phyloP scores from a whole-genome alignment of 30 jellyfish, hydroid and myxozoan genomes.

The Cassiopea xamachana region DNA sequence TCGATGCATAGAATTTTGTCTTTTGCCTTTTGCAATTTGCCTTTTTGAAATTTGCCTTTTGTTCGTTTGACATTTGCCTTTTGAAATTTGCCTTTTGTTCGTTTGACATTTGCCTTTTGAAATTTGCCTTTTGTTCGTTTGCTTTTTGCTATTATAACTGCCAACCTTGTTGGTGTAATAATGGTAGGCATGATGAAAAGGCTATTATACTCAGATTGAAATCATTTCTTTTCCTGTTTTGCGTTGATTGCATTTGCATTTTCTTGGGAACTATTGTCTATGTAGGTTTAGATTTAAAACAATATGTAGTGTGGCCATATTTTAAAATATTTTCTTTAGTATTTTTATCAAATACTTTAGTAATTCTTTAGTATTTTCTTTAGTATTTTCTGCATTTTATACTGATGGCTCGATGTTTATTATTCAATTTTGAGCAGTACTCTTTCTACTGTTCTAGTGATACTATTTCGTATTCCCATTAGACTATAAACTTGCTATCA shows the following conservation, averaged over 20 bases:
- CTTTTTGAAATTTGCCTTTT: too few species aligned
- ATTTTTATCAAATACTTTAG: too few species aligned
- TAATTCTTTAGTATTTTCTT: not conserved
- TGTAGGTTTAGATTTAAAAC: not conserved
- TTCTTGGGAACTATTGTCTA: not conserved
- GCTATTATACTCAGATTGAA: not conserved
- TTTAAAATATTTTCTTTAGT: not conserved
- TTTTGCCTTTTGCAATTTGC: too few species aligned
- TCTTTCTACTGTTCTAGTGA: not conserved
- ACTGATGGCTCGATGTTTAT: not conserved
- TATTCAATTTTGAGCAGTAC: not conserved
- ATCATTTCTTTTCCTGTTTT: not conserved
- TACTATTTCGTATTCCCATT: too few species aligned
- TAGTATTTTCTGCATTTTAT: not conserved
- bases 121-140: not conserved
- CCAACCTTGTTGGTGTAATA: slow-evolving; percentile 46
- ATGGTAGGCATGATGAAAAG: slow-evolving; percentile 29
- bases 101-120: too few species aligned
- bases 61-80: too few species aligned
- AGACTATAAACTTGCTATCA: not conserved
- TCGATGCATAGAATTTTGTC: too few species aligned
- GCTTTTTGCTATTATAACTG: slow-evolving; percentile 45
- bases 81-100: too few species aligned
- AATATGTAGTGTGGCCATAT: not conserved
- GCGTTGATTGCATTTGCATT: not conserved